These are phyloP conservation scores for Amiota communis DNA, from an alignment of 2,888 invertebrate species.

Conservation along the genomic window DNA sequence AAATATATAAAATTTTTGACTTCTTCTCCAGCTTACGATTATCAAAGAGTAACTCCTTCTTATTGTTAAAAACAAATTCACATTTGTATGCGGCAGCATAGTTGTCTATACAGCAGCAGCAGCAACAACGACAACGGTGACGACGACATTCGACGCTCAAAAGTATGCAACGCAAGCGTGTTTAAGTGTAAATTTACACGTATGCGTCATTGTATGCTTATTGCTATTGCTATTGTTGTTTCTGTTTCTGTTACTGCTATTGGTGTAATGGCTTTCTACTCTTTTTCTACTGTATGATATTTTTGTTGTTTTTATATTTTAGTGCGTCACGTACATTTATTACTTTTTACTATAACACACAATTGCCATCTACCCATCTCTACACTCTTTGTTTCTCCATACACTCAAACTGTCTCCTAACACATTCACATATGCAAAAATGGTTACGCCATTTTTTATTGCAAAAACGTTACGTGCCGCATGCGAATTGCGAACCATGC, in stretches of 20 bases:
- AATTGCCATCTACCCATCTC: neutral
- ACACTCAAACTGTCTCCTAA: neutral
- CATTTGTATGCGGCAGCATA: neutral
- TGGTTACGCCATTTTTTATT: slow-evolving; percentile 62
- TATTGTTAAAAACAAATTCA: neutral
- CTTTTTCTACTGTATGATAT: too few relatives aligned
- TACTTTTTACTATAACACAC: slow-evolving; percentile 55
- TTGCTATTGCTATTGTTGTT: slow-evolving; percentile 13
- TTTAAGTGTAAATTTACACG: slow-evolving; percentile 59
- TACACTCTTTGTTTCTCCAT: too few relatives aligned
- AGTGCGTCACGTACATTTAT: slow-evolving; percentile 67
- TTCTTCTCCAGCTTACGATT: too few relatives aligned
- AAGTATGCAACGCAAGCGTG: slow-evolving; percentile 48
- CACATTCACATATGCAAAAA: slow-evolving; percentile 53
- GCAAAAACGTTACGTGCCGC: slow-evolving; percentile 64
- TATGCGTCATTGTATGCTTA: slow-evolving; percentile 42
- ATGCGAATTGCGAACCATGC: slow-evolving; percentile 55
- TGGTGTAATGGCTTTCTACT: neutral
- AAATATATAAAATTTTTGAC: too few relatives aligned
- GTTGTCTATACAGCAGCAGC: neutral
- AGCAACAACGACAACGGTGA: too few relatives aligned
- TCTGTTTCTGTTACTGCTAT: slow-evolving; percentile 41
- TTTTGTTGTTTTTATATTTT: slow-evolving; percentile 43
- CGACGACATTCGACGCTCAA: neutral
- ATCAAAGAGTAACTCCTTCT: too few relatives aligned